These are phyloP conservation scores for Pyrochroa serraticornis DNA, from an alignment of 2,888 invertebrate species.

Conservation along the genomic window DNA sequence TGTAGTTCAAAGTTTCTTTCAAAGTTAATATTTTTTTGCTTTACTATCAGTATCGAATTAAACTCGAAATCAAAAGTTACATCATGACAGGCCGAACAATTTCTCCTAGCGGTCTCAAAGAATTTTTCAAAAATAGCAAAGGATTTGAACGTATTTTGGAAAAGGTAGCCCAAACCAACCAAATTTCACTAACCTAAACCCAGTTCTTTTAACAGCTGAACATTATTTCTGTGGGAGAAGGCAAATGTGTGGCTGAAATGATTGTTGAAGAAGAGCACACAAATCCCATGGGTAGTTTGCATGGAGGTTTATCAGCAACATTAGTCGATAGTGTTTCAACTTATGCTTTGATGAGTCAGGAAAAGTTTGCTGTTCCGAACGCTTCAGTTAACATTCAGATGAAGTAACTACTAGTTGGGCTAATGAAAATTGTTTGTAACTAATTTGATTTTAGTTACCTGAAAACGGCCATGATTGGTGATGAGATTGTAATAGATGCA, in stretches of 20 bases:
- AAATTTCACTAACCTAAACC: no score
- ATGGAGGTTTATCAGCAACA: constrained; percentile 85
- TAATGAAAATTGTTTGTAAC: constrained; percentile 10
- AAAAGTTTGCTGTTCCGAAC: constrained; percentile 62
- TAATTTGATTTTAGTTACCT: constrained; percentile 69
- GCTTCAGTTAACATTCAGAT: constrained; percentile 59
- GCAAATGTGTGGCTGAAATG: constrained; percentile 78
- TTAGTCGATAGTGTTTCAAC: constrained; percentile 79
- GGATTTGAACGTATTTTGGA: no score
- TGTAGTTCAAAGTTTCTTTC: no score
- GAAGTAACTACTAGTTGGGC: constrained; percentile 1
- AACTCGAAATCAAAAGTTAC: neutral
- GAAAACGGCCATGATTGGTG: constrained; percentile 77
- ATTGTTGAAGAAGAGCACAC: constrained; percentile 74
- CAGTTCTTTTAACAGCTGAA: constrained; percentile 37
- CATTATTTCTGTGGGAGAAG: constrained; percentile 65
- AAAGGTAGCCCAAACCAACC: no score
- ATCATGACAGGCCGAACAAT: neutral
- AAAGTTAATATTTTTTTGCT: no score
- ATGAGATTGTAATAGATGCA: constrained; percentile 79
- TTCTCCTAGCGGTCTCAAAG: no score
- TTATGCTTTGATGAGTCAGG: constrained; percentile 73
- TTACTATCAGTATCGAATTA: no score
- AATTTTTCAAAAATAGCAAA: no score
- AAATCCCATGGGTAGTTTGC: constrained; percentile 77